Base-by-base conservation (phyloP, 2,113 vertebrate genomes). In the Oreochromis niloticus region DNA sequence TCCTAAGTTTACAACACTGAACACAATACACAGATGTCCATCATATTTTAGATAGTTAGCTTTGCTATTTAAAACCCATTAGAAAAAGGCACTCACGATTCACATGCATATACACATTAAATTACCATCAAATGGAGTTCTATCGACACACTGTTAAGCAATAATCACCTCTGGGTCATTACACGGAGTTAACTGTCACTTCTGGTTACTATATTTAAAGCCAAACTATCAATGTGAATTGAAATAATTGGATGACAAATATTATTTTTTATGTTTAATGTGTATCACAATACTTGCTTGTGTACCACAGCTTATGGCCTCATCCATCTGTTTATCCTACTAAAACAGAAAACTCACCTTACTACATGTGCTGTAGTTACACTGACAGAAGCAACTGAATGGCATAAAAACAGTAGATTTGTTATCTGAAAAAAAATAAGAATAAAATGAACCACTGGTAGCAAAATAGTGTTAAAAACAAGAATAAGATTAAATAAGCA, bases 31-130 rank as follows among this genome's bases (percentile, higher is more conserved):
- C 52, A 54, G 14, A 30, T 81, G 50, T 19, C 48, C 6, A n/a
- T 84, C 5, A 85, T 63, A 54, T 59, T 68, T 24, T 66, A 80
- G 22, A 24, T 17, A 13, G 73, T 82, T 71, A 82, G 14, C 8
- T n/a, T 84, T 55, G 63, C 30, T 43, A 79, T 91, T 89, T 83
- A 85, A 87, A 90, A 83, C 13, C 32, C 73, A 91, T 89, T 85
- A 85, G 7, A 27, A 82, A 32, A 68, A 56, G 22, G 34, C 84
- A 66, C 22, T 89, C 82, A 80, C 24, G 5, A 68, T 81, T 54
- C 56, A 57, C 66, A 84, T 80, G 68, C 85, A 83, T 71, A 78
- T 34, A 48, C 16, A 59, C 61, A 88, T 85, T 82, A 81, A 91
- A 89, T 89, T 43, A 46, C 78, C 61, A 83, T 81, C 56, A 91